Base-by-base conservation (phyloP, 1,140 invertebrate species). In the Mylabris phalerata region DNA sequence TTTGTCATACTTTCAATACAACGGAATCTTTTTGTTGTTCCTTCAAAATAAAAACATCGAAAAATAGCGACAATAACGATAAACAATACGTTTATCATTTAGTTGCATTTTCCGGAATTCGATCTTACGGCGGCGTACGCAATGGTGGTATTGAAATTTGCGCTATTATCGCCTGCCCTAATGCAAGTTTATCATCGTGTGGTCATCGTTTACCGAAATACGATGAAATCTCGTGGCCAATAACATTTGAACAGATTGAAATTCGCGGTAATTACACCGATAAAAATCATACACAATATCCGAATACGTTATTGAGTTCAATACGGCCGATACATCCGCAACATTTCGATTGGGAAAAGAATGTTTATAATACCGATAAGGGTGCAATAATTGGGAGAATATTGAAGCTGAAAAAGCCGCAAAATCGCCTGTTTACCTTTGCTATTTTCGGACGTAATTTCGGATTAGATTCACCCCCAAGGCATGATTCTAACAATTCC, bases 141-240 rank as follows among this genome's bases (percentile, higher is more conserved):
- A 70, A 75, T 32, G 76, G 76, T 9, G 77, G 77, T 0, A 55
- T 77, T 0, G 77, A 82, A 62, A 66, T 71, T 27, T 83, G 82
- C 51, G 73, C 73, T 3, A 43, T 82, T 0, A 69, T 81, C n/a
- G 73, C 76, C 4, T 82, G 80, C 59, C 64, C 63, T 2, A 73
- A 77, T 26, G 58, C 74, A 9, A 72, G 72, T 45, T 64, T 77
- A 25, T 59, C 65, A 1, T 72, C 71, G 25, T 81, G 78, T 67
- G 72, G 68, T 27, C 45, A 68, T 3, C 9, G 50, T 32, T 57
- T 57, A 24, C 9, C 47, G 6, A 43, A 57, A 7, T 57, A 57
- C 32, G 13, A 39, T 2, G 9, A 57, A 2, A 11, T 57, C 9
- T 4, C 26, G 13, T 57, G 55, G 55, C 55, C 55, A 0, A 9